Percentiles rank a stretch among this genome's conserved stretches.
phyloP scores from a whole-genome alignment of 2,113 vertebrate species.

The Hypocryptadius cinnamomeus region DNA sequence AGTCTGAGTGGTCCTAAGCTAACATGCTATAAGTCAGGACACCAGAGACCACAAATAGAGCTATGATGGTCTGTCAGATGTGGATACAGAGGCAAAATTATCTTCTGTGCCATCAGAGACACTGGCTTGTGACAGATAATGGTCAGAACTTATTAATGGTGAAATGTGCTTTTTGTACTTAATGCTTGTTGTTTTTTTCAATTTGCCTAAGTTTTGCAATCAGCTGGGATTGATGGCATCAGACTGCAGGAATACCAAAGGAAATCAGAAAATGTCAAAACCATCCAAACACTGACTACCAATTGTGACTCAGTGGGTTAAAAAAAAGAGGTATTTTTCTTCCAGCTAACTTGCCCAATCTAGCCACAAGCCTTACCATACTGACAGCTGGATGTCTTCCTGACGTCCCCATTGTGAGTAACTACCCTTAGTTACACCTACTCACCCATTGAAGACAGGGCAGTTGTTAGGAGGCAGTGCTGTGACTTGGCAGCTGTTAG shows the following conservation, averaged over 20 bases:
- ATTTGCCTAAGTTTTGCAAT: background rate
- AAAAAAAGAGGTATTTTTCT: background rate
- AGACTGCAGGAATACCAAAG: background rate
- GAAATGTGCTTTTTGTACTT: background rate
- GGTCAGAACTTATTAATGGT: background rate
- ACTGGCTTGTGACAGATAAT: background rate
- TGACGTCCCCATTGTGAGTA: background rate
- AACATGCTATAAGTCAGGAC: background rate
- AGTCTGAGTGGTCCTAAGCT: background rate
- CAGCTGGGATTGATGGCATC: background rate
- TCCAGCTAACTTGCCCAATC: background rate
- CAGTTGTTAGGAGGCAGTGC: background rate
- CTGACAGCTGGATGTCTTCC: background rate
- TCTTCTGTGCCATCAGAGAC: background rate
- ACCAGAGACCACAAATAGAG: background rate
- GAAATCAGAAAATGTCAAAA: background rate
- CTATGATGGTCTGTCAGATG: background rate
- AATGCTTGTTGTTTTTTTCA: background rate
- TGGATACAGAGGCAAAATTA: background rate
- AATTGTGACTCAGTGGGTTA: background rate
- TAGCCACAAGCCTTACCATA: background rate
- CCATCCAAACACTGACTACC: background rate
- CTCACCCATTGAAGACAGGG: background rate
- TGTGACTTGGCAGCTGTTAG: background rate
- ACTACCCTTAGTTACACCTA: background rate